A percentile compares a stretch with the other conserved stretches of the same genome.
These are phyloP conservation scores for Eupeodes latifasciatus DNA, from an alignment of 2,888 invertebrate genomes.

Conservation along the genomic window DNA sequence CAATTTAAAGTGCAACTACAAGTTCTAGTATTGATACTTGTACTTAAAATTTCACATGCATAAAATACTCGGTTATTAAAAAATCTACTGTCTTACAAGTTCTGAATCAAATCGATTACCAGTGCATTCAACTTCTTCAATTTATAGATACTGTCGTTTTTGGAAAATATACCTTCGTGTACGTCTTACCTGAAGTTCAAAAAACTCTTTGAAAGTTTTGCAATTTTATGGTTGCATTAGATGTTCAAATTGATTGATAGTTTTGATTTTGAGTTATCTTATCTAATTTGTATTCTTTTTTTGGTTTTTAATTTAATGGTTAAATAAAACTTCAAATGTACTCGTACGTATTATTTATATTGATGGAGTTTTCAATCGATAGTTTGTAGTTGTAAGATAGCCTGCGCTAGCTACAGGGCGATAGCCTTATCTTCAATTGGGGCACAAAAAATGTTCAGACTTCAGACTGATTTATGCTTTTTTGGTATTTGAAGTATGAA, in stretches of 20 bases:
- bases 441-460: background rate
- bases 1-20: no score
- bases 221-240: constrained; percentile 29
- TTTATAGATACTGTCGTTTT: background rate
- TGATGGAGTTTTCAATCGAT: constrained; percentile 23
- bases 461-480: constrained; percentile 38
- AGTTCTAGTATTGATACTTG: no score
- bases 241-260: constrained; percentile 32
- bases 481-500: background rate
- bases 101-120: no score
- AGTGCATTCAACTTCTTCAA: background rate
- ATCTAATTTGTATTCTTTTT: constrained; percentile 36
- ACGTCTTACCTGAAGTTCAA: background rate
- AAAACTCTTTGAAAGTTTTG: constrained; percentile 36
- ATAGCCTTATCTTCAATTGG: constrained; percentile 34
- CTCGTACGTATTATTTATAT: background rate
- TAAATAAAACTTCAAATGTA: constrained; percentile 16
- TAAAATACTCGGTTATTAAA: no score
- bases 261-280: constrained; percentile 38
- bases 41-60: no score
- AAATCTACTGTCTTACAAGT: no score
- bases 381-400: background rate
- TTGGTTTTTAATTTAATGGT: background rate
- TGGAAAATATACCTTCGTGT: no score
- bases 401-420: background rate